A percentile compares a stretch with the other conserved stretches of the same genome.
phyloP scores from a whole-genome alignment of 2,113 vertebrate genomes.

The Ornithorhynchus anatinus region DNA sequence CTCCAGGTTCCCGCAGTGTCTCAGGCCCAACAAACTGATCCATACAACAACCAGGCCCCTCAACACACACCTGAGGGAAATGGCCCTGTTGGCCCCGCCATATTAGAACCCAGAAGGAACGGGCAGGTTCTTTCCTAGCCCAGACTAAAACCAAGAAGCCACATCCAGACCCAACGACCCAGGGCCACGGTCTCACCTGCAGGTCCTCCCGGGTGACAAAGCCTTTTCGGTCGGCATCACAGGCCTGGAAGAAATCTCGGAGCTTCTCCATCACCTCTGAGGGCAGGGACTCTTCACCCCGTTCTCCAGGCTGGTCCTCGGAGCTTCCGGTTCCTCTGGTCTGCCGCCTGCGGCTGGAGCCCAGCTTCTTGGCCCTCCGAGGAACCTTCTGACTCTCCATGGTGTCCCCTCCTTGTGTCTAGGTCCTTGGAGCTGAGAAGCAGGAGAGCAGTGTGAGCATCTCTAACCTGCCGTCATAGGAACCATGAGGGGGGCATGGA shows the following conservation, averaged over 20 bases:
- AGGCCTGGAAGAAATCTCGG: constrained; percentile 42
- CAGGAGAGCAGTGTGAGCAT: fast-evolving
- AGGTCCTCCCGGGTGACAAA: constrained; percentile 62
- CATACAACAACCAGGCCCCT: no score
- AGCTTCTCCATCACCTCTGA: constrained; percentile 28
- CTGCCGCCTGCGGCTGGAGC: constrained; percentile 72
- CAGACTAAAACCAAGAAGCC: no score
- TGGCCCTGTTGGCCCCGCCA: no score
- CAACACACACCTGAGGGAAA: no score
- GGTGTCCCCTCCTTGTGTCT: constrained; percentile 10
- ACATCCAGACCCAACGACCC: no score
- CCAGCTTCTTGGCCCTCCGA: constrained; percentile 73
- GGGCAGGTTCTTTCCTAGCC: no score
- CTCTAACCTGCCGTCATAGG: background rate
- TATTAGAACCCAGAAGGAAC: no score
- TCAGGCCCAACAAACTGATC: no score
- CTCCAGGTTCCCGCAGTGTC: no score
- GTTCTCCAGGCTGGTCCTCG: fast-evolving
- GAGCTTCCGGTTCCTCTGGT: background rate
- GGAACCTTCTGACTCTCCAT: constrained; percentile 51
- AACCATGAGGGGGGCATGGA: no score
- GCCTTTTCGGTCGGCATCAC: constrained; percentile 18
- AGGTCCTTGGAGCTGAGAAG: background rate
- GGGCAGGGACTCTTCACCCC: background rate
- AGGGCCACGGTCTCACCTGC: constrained; percentile 58